These are phyloP conservation scores for Pseudolaguvia tuberculata DNA, from an alignment of 2,113 vertebrate genomes.

Conservation along the genomic window DNA sequence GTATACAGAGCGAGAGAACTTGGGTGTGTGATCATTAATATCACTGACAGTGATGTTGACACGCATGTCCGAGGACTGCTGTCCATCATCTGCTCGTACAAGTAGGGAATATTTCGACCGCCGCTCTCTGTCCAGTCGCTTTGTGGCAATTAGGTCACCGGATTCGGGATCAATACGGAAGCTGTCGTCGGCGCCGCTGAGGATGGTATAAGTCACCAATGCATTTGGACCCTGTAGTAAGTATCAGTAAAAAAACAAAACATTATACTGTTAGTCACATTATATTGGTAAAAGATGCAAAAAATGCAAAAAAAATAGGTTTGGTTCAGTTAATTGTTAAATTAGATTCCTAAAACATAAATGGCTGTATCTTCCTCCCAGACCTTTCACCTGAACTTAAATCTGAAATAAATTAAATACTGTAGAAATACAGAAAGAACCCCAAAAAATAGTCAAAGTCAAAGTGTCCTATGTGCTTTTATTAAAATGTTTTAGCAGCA, in stretches of 20 bases:
- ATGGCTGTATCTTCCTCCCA: neutral
- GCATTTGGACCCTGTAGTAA: slow-evolving; percentile 86
- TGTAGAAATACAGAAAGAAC: neutral
- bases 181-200: slow-evolving; percentile 92
- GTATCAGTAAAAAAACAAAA: neutral
- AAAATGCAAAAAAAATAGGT: neutral
- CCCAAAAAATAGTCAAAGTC: too few relatives aligned
- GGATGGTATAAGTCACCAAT: slow-evolving; percentile 91
- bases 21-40: slow-evolving; percentile 90
- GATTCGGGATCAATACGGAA: slow-evolving; percentile 93
- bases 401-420: too few relatives aligned
- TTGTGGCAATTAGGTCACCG: slow-evolving; percentile 88
- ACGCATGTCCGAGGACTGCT: slow-evolving; percentile 89
- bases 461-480: too few relatives aligned
- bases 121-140: slow-evolving; percentile 85
- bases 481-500: too few relatives aligned
- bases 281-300: neutral
- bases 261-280: neutral
- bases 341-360: neutral
- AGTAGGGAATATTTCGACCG: slow-evolving; percentile 90
- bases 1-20: slow-evolving; percentile 84
- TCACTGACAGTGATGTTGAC: slow-evolving; percentile 94
- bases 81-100: slow-evolving; percentile 88
- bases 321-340: neutral
- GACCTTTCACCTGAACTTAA: neutral